phyloP scores from a whole-genome alignment of 2,888 invertebrate species.

The Spilosoma lubricipeda region DNA sequence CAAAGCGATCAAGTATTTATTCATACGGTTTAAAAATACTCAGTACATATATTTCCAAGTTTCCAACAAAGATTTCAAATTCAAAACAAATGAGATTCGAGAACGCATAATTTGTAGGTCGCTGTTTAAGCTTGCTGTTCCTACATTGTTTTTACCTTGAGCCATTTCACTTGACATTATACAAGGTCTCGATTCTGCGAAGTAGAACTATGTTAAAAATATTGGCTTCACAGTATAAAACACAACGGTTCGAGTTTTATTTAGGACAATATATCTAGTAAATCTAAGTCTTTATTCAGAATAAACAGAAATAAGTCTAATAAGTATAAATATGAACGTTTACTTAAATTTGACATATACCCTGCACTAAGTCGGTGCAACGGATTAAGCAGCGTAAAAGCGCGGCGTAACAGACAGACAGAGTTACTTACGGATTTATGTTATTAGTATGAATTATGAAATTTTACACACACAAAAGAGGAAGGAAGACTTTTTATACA shows the following conservation, averaged over 20 bases:
- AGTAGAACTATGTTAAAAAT: constrained; percentile 26
- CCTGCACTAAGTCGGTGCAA: background rate
- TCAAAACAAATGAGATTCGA: constrained; percentile 34
- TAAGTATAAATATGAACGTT: background rate
- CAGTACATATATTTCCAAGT: constrained; percentile 4
- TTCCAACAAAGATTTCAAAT: constrained; percentile 29
- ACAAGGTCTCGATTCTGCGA: constrained; percentile 58
- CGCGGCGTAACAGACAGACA: too few species aligned
- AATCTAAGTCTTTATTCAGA: background rate
- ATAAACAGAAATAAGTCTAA: background rate
- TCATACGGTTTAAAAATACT: background rate
- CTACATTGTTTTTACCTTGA: constrained; percentile 53
- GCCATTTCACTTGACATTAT: constrained; percentile 51
- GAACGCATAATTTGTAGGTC: constrained; percentile 46
- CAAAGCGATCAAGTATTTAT: background rate
- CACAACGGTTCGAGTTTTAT: background rate
- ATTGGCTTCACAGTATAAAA: constrained; percentile 4
- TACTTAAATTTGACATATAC: background rate
- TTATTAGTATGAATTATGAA: too few species aligned
- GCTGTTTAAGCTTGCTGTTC: constrained; percentile 36
- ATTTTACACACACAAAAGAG: background rate
- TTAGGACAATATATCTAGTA: background rate
- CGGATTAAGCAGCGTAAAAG: too few species aligned
- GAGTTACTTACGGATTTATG: too few species aligned
- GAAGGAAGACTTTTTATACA: background rate